phyloP scores from a whole-genome alignment of 2,797 vertebrate genomes.

The Telmatherina bonti region DNA sequence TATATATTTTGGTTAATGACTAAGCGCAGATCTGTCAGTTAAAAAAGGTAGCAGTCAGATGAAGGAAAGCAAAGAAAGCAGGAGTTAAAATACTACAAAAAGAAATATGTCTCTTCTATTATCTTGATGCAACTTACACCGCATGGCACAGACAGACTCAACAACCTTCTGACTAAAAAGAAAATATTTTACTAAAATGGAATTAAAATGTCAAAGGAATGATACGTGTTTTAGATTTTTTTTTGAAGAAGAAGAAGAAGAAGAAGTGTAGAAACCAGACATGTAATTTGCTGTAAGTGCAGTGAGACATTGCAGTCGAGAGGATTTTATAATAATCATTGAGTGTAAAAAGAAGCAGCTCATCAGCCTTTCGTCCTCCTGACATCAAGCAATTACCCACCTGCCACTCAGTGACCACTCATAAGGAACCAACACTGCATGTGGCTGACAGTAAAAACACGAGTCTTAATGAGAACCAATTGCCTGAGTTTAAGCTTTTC shows the following conservation, averaged over 20 bases:
- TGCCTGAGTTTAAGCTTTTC: not conserved
- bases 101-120: not conserved
- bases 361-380: slow-evolving; percentile 30
- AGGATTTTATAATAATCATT: slow-evolving; percentile 39
- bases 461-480: slow-evolving; percentile 10
- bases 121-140: not conserved
- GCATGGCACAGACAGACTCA: not conserved
- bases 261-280: not conserved
- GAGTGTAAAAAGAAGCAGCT: slow-evolving; percentile 29
- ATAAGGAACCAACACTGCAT: slow-evolving; percentile 27
- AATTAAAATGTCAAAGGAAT: slow-evolving; percentile 35
- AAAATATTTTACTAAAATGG: slow-evolving; percentile 5
- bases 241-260: not conserved
- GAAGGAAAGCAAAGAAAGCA: not conserved
- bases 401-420: slow-evolving; percentile 46
- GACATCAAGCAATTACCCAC: slow-evolving; percentile 51
- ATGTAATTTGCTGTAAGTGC: slow-evolving; percentile 29
- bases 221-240: slow-evolving; percentile 11
- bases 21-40: slow-evolving; percentile 16
- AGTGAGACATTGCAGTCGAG: slow-evolving; percentile 10
- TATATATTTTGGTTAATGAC: slow-evolving; percentile 19
- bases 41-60: slow-evolving; percentile 6
- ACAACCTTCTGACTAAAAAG: slow-evolving; percentile 13
- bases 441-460: slow-evolving; percentile 16
- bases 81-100: not conserved